A percentile compares a stretch with the other conserved stretches of the same genome.
Conservation (phyloP, 2,797 vertebrate species). For the Alcedo atthis region DNA sequence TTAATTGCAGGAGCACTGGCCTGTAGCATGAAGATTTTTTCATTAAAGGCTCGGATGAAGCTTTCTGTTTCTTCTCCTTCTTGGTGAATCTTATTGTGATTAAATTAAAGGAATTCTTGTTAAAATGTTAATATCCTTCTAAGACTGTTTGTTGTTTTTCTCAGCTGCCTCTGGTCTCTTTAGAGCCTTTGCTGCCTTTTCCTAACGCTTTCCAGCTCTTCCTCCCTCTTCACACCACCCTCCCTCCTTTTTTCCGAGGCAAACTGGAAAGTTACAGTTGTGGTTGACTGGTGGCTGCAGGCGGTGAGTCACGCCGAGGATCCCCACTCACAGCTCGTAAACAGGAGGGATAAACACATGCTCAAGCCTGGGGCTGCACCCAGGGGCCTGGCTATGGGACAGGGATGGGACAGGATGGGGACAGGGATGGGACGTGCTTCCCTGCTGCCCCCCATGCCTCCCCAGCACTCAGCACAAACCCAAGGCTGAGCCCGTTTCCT, state of each 20-base stretch:
- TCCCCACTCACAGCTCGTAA: constrained; percentile 52
- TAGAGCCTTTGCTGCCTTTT: constrained; percentile 43
- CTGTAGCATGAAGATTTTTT: neutral
- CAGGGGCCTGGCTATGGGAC: accelerated
- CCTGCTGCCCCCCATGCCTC: accelerated
- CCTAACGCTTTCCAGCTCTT: constrained; percentile 63
- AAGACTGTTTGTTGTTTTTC: constrained; percentile 62
- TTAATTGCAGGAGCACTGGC: constrained; percentile 41
- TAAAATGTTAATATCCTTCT: constrained; percentile 59
- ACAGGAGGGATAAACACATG: neutral
- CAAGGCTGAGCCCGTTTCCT: neutral
- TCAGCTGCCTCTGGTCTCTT: constrained; percentile 46
- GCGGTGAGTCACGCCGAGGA: constrained; percentile 52
- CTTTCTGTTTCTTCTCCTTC: constrained; percentile 33
- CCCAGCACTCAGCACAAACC: accelerated
- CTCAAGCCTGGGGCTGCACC: neutral
- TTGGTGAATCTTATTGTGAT: constrained; percentile 57
- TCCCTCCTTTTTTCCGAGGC: constrained; percentile 26
- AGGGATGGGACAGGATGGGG: neutral
- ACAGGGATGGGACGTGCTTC: neutral
- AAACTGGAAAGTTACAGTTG: constrained; percentile 52
- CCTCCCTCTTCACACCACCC: neutral
- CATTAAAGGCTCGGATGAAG: constrained; percentile 6
- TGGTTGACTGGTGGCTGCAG: constrained; percentile 22
- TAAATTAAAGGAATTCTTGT: constrained; percentile 65